A percentile compares a stretch with the other conserved stretches of the same genome.
Conservation (phyloP, 1,140 invertebrate species). For the Pseudomyrmex concolor region DNA sequence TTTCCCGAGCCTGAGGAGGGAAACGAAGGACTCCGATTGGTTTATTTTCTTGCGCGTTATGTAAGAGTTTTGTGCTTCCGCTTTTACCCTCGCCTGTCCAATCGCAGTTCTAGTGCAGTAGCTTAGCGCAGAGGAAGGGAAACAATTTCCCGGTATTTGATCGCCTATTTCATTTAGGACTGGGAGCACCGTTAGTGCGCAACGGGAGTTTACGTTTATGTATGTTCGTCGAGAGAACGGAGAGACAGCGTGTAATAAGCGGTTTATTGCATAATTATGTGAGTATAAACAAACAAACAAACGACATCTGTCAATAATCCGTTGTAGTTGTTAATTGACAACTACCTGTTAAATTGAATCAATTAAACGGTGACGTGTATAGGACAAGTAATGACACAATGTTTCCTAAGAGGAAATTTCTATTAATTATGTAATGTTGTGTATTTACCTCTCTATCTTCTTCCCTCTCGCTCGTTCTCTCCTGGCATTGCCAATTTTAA, state of each 20-base stretch:
- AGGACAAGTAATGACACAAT: neutral
- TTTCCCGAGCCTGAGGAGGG: too few relatives aligned
- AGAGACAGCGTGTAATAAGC: slow-evolving; percentile 18
- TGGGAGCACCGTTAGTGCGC: slow-evolving; percentile 4
- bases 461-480: too few relatives aligned
- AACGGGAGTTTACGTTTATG: too few relatives aligned
- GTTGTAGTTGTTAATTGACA: neutral
- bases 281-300: slow-evolving; percentile 42
- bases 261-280: slow-evolving; percentile 49
- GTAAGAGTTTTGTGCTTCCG: too few relatives aligned
- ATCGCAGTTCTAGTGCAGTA: too few relatives aligned
- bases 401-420: neutral
- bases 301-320: neutral
- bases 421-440: slow-evolving; percentile 54
- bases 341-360: neutral
- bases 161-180: neutral
- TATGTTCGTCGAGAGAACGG: too few relatives aligned
- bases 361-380: neutral
- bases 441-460: too few relatives aligned
- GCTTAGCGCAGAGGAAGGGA: too few relatives aligned
- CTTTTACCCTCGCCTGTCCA: too few relatives aligned
- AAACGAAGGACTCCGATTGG: too few relatives aligned
- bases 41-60: too few relatives aligned
- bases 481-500: neutral
- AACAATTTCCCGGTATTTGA: too few relatives aligned